phyloP scores from a whole-genome alignment of 2,888 invertebrate genomes.

The Yponomeuta evonymella region DNA sequence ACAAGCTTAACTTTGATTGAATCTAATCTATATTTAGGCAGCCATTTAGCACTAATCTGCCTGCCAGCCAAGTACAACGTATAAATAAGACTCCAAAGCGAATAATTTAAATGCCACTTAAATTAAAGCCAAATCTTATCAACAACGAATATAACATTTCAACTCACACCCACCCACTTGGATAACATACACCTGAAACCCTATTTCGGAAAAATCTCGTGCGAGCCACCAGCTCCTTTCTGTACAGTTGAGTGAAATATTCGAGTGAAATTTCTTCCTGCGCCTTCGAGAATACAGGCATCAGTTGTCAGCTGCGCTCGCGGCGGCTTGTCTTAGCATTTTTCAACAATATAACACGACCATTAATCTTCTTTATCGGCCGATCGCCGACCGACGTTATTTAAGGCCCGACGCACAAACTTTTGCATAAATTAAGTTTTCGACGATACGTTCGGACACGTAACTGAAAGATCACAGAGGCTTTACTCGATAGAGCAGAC shows the following conservation, averaged over 20 bases:
- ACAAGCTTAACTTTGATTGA: background rate
- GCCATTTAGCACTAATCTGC: background rate
- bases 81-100: constrained; percentile 3
- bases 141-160: constrained; percentile 6
- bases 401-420: constrained; percentile 59
- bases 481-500: background rate
- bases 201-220: background rate
- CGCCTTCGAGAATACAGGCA: background rate
- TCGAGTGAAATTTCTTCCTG: background rate
- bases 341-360: constrained; percentile 16
- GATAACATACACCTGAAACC: background rate
- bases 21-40: background rate
- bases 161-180: constrained; percentile 7
- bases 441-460: constrained; percentile 69
- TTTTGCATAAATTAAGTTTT: constrained; percentile 76
- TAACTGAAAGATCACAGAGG: constrained; percentile 41
- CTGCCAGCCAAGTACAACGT: background rate
- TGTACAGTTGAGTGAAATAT: background rate
- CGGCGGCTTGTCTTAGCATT: constrained; percentile 10
- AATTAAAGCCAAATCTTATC: background rate
- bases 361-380: constrained; percentile 70
- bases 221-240: background rate
- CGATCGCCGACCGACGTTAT: constrained; percentile 62
- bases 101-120: constrained; percentile 5
- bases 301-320: background rate